Percentiles rank a stretch among this genome's conserved stretches.
These are phyloP conservation scores for Solenopsis invicta DNA, from an alignment of 1,140 invertebrate species.

Conservation along the genomic window DNA sequence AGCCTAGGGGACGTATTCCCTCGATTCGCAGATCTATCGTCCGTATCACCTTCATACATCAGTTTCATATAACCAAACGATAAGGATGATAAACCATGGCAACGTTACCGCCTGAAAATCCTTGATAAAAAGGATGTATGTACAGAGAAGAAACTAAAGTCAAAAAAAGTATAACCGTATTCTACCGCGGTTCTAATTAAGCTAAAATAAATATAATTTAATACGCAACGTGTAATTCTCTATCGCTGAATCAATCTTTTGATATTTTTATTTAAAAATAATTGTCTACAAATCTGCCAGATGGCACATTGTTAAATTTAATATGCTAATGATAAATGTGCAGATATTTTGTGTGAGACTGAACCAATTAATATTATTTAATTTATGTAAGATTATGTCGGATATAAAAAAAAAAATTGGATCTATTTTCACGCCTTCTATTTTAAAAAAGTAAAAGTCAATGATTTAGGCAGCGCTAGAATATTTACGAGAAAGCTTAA, in stretches of 20 bases:
- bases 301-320: not conserved
- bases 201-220: not conserved
- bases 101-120: not conserved
- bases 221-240: not conserved
- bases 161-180: not conserved
- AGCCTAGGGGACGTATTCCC: conserved; percentile 1
- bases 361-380: too few relatives aligned
- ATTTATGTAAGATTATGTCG: too few relatives aligned
- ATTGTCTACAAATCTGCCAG: not conserved
- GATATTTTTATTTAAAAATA: not conserved
- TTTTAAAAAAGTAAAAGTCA: not conserved
- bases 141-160: not conserved
- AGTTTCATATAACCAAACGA: conserved; percentile 32
- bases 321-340: not conserved
- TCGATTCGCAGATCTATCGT: conserved; percentile 34
- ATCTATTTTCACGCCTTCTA: not conserved
- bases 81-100: not conserved
- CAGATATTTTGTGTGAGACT: not conserved
- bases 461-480: not conserved
- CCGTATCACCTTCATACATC: conserved; percentile 11
- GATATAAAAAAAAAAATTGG: not conserved
- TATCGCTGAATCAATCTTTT: not conserved
- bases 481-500: not conserved
- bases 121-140: not conserved
- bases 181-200: not conserved